Evolutionary conservation across 2,113 vertebrate species (phyloP).

Genomic region (Hylia prasina): DNA sequence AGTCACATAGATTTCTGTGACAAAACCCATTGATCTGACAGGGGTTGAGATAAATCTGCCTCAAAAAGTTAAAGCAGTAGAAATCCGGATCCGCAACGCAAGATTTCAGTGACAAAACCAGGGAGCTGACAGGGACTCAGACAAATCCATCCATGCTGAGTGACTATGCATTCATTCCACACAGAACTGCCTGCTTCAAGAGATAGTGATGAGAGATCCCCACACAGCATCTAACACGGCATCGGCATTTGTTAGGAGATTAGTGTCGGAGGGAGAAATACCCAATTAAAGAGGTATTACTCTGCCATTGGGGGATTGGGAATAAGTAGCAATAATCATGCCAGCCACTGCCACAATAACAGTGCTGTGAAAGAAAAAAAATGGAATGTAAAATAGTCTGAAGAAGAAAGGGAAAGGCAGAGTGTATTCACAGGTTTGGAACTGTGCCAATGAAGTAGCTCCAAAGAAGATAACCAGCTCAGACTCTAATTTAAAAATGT

Average conservation of each 20-base stretch:
- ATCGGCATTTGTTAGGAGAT: constrained; percentile 57
- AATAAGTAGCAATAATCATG: constrained; percentile 33
- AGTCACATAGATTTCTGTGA: constrained; percentile 55
- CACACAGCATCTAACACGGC: constrained; percentile 39
- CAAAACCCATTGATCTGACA: constrained; percentile 59
- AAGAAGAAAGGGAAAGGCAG: constrained; percentile 30
- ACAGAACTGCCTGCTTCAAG: constrained; percentile 47
- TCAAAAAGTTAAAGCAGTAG: constrained; percentile 43
- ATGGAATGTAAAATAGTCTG: not conserved
- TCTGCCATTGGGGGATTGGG: constrained; percentile 29
- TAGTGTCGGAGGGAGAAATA: constrained; percentile 55
- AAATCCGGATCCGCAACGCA: constrained; percentile 20
- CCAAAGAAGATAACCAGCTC: constrained; percentile 8
- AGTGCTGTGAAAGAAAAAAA: not conserved
- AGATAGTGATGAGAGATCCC: constrained; percentile 62
- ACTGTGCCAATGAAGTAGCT: not conserved
- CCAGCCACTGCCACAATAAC: constrained; percentile 25
- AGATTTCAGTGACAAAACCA: constrained; percentile 52
- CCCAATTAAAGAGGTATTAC: constrained; percentile 57
- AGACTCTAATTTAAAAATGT: constrained; percentile 4
- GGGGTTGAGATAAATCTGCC: constrained; percentile 51
- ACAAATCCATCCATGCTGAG: constrained; percentile 59
- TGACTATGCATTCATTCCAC: constrained; percentile 38
- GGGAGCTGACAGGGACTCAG: constrained; percentile 53
- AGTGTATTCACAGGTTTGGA: not conserved